phyloP scores from a whole-genome alignment of 2,113 vertebrate genomes.

The Emberiza fucata region DNA sequence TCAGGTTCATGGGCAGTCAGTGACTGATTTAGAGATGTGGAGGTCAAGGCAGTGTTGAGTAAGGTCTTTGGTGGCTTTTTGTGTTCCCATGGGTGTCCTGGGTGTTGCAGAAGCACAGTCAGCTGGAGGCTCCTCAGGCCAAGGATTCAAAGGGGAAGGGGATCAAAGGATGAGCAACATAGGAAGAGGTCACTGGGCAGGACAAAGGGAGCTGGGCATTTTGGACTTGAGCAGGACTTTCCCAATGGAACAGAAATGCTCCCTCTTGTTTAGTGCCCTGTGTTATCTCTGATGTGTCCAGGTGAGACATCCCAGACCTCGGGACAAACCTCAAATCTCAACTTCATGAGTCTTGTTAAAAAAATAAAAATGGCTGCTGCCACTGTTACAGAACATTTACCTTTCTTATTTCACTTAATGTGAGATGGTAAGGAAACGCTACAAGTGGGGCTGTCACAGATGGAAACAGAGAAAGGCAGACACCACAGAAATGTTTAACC shows the following conservation, averaged over 20 bases:
- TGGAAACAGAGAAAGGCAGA: neutral
- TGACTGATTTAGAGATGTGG: neutral
- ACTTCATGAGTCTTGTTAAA: neutral
- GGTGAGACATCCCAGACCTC: neutral
- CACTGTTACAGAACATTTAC: neutral
- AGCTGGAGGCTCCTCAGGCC: neutral
- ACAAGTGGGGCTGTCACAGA: neutral
- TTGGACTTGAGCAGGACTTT: neutral
- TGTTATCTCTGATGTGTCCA: neutral
- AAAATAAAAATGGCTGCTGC: neutral
- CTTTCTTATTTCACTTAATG: neutral
- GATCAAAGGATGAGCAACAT: accelerated
- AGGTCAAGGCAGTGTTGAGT: neutral
- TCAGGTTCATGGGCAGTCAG: neutral
- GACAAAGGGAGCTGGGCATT: neutral
- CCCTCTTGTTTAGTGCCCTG: accelerated
- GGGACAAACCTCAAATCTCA: neutral
- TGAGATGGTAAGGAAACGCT: neutral
- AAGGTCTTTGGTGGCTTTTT: neutral
- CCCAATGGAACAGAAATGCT: neutral
- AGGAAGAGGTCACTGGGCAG: neutral
- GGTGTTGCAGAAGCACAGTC: neutral
- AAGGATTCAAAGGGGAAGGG: neutral
- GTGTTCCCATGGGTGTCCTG: neutral
- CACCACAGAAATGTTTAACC: neutral